Base-by-base conservation (phyloP, 92 coral and sea anemone genomes). In the Metridium senile region DNA sequence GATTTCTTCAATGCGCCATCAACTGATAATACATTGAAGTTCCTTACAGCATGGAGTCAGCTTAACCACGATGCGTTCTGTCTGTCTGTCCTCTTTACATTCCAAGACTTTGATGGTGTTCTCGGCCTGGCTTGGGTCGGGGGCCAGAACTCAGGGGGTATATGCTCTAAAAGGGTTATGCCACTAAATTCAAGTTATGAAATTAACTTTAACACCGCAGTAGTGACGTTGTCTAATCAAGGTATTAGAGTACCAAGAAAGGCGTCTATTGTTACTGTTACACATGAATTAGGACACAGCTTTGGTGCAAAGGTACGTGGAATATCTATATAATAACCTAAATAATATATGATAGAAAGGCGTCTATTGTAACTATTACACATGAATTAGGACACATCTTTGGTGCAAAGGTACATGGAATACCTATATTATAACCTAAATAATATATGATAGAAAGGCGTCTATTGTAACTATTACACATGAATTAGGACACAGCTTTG, bases 51-150 rank as follows among this genome's bases (percentile, higher is more conserved):
- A 43, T 95, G 99, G 99, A 92, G 99, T 75, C 79, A 73, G 73
- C 68, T 89, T 10, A 84, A 92, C 62, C 94, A 95, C 83, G 74
- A 75, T 25, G 59, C 70, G 13, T 92, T 87, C 82, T 95, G 99
- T 58, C 84, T 95, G 70, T 91, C 97, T 20, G 43, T 95, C 31
- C 75, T 95, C 35, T 89, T 95, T 73, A 92, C 97, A 25, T 89
- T 87, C 84, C 72, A 91, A 61, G 97, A 89, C 69, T 95, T 95
- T 54, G 27, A 83, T 27, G 97, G 97, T 45, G 85, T 85, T 17
- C 83, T 95, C 25, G 99, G 99, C 21, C 81, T 95, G 27, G 99
- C 99, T 23, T 95, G 97, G 95, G 79, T 91, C 17, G 97, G 95
- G 22, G 79, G 77, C 8, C 70, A 70, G 9, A 75, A 77, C 0